Evolutionary conservation across 53 echinoderm and acorn worm species (phyloP), one percentile per base, ranked within the genome.

Genomic region (Echinarachnius parma): DNA sequence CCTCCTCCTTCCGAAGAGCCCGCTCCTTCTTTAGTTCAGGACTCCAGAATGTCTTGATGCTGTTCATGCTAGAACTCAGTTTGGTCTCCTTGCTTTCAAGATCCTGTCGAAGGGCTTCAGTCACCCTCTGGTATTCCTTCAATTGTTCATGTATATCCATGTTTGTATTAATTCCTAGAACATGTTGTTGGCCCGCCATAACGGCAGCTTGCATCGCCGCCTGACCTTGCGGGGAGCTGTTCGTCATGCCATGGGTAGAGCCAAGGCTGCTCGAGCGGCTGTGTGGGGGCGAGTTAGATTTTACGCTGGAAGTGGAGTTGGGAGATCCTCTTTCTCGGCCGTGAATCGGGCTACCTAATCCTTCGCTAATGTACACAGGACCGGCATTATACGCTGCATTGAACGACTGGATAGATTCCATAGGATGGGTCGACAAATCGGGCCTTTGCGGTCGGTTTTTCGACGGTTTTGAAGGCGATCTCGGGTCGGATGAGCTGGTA

Each of bases 1-100:
- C 79, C 61, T 96, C 96, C 64, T 96, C 91, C 49, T 96, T 96
- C 46, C 96, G 75, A 39, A 87, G 45, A 1, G 96, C 96, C 44
- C 96, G 78, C 68, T 96, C 96, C 34, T 96, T 96, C 63, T 96
- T 96, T 64, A 96, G 49, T 72, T 96, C 96, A 9, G 96, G 96
- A 53, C 96, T 96, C 96, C 96, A 96, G 66, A 96, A 96, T 31
- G 96, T 96, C 62, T 96, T 96, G 62, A 96, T 96, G 74, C 96
- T 96, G 70, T 96, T 96, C 96, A 96, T 96, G 53, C 91, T 91
- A 27, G 96, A 96, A 64, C 81, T 87, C 45, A 96, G 74, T 62
- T 96, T 96, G 35, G 85, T 64, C 52, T 96, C 96, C 56, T 82
- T 91, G 31, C 85, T 82, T 33, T 96, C 96, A 19, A 96, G 61